Evolutionary conservation across 2,113 vertebrate genomes (phyloP).

Genomic region (Pachycephala philippinensis): DNA sequence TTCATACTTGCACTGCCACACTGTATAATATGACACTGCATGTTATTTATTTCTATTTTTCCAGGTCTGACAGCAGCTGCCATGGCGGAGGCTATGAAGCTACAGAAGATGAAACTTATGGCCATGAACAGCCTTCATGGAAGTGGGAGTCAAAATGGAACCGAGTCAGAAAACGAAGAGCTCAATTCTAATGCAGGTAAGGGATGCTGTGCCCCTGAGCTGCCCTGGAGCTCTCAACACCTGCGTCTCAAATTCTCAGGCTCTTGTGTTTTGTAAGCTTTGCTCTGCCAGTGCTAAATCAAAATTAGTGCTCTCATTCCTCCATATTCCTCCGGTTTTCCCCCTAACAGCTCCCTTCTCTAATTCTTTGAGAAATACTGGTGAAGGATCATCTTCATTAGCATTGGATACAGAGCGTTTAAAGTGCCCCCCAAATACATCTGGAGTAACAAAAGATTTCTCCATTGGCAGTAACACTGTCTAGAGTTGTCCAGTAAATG

Average conservation of each 20-base stretch:
- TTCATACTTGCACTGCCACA: background rate
- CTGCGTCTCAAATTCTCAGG: background rate
- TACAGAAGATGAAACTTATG: conserved; percentile 91
- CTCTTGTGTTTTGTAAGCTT: background rate
- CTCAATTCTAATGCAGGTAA: conserved; percentile 84
- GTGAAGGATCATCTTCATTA: background rate
- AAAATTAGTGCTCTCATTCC: background rate
- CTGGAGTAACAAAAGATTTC: background rate
- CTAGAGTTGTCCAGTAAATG: background rate
- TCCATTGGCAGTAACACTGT: background rate
- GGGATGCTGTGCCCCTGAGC: background rate
- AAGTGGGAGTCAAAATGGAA: conserved; percentile 79
- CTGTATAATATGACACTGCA: background rate
- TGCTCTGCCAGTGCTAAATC: background rate
- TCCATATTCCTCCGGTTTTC: background rate
- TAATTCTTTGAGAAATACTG: background rate
- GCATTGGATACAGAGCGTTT: background rate
- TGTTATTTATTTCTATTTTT: conserved; percentile 8
- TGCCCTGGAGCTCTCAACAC: background rate
- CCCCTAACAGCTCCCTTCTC: background rate
- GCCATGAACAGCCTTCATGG: conserved; percentile 86
- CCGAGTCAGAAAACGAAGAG: conserved; percentile 84
- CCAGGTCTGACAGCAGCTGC: conserved; percentile 87
- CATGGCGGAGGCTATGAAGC: conserved; percentile 89
- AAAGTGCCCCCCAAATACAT: background rate